These are phyloP conservation scores for Catostomus latipinnis DNA, from an alignment of 2,797 vertebrate species.

Conservation along the genomic window DNA sequence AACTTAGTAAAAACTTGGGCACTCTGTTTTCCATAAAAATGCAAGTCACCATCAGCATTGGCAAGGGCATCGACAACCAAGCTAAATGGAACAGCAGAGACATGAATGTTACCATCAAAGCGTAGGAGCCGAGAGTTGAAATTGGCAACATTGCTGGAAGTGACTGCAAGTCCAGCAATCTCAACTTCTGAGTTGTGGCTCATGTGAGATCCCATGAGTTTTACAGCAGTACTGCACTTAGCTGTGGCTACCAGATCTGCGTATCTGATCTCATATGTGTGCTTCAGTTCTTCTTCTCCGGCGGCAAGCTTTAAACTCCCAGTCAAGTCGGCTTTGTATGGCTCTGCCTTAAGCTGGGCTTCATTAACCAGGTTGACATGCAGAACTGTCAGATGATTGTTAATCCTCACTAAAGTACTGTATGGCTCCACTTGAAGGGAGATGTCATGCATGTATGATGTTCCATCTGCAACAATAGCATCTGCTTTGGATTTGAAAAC, in stretches of 20 bases:
- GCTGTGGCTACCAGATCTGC: slow-evolving; percentile 78
- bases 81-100: slow-evolving; percentile 83
- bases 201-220: slow-evolving; percentile 79
- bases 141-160: slow-evolving; percentile 78
- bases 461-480: slow-evolving; percentile 74
- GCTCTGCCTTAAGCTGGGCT: slow-evolving; percentile 80
- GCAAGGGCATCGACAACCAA: slow-evolving; percentile 83
- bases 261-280: slow-evolving; percentile 83
- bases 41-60: slow-evolving; percentile 84
- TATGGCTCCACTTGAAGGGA: slow-evolving; percentile 81
- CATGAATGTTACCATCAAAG: slow-evolving; percentile 81
- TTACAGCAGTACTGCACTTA: slow-evolving; percentile 87
- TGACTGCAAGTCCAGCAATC: slow-evolving; percentile 83
- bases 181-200: slow-evolving; percentile 84
- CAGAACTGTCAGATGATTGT: slow-evolving; percentile 81
- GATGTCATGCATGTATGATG: slow-evolving; percentile 84
- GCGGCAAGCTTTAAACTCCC: slow-evolving; percentile 83
- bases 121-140: slow-evolving; percentile 84
- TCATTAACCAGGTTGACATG: slow-evolving; percentile 77
- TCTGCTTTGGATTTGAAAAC: slow-evolving; percentile 82
- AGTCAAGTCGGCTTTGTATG: slow-evolving; percentile 82
- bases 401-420: slow-evolving; percentile 78
- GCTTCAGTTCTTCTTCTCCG: slow-evolving; percentile 83
- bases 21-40: slow-evolving; percentile 82
- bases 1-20: slow-evolving; percentile 89